A percentile compares a stretch with the other conserved stretches of the same genome.
Conservation (phyloP, 2,797 vertebrate species). For the Melanotaenia trifasciata region DNA sequence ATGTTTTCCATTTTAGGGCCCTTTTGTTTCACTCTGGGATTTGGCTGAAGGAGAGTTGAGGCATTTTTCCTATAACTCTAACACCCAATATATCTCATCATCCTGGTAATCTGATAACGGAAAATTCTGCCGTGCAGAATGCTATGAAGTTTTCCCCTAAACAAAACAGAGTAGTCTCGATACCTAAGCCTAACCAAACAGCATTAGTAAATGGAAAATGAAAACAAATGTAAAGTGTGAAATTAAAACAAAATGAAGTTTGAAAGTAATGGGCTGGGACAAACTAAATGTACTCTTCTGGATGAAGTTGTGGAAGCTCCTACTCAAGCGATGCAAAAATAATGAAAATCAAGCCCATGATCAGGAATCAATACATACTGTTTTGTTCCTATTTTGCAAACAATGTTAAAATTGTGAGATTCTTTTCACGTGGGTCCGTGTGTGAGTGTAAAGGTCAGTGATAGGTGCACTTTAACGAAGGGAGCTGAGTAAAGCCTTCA, state of each 20-base stretch:
- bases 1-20: too few species aligned
- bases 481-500: conserved; percentile 52
- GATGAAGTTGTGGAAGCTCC: background rate
- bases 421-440: background rate
- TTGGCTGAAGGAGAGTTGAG: too few species aligned
- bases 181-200: background rate
- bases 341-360: background rate
- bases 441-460: conserved; percentile 28
- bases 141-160: background rate
- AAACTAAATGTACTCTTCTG: background rate
- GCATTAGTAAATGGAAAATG: background rate
- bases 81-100: background rate
- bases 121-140: background rate
- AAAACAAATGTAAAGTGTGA: background rate
- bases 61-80: background rate
- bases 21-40: too few species aligned
- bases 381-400: background rate
- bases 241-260: background rate
- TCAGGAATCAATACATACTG: background rate
- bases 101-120: background rate
- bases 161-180: background rate
- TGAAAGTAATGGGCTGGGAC: background rate
- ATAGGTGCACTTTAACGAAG: conserved; percentile 48
- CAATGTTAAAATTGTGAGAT: background rate
- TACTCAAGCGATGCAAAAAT: background rate